A percentile compares a stretch with the other conserved stretches of the same genome.
These are phyloP conservation scores for Selenia dentaria DNA, from an alignment of 2,888 invertebrate species.

Conservation along the genomic window DNA sequence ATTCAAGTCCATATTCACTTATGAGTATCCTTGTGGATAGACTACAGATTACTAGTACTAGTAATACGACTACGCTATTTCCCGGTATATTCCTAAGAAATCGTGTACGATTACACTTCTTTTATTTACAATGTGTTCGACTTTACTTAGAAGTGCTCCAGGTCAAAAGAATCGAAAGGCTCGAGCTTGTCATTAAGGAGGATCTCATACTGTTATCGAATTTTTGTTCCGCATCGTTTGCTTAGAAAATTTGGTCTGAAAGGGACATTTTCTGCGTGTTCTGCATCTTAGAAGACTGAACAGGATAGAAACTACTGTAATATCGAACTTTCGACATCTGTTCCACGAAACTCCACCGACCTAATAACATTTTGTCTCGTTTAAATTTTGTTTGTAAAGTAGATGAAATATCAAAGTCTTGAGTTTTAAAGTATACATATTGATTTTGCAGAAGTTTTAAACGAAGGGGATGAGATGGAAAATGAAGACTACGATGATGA, in stretches of 20 bases:
- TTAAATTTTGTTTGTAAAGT: slow-evolving; percentile 17
- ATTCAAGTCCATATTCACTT: no score
- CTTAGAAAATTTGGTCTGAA: slow-evolving; percentile 1
- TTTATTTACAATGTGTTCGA: no score
- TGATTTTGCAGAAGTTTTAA: slow-evolving; percentile 45
- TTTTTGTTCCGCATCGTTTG: neutral
- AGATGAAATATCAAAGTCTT: slow-evolving; percentile 13
- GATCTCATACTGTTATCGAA: neutral
- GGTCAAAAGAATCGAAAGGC: no score
- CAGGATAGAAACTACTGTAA: slow-evolving; percentile 5
- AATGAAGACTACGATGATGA: slow-evolving; percentile 73
- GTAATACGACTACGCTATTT: no score
- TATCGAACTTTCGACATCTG: slow-evolving; percentile 12
- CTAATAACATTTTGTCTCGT: slow-evolving; percentile 16
- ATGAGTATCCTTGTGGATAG: no score
- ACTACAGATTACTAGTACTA: no score
- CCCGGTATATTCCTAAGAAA: no score
- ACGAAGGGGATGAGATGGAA: slow-evolving; percentile 50
- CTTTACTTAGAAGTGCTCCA: no score
- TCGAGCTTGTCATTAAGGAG: no score
- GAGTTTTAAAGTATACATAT: slow-evolving; percentile 10
- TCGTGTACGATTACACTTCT: no score
- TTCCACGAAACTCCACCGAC: slow-evolving; percentile 13
- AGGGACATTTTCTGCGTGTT: slow-evolving; percentile 16
- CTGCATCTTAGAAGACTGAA: slow-evolving; percentile 12